Conservation (phyloP, 2,888 invertebrate genomes). For the Rugalucina vietnamica region DNA sequence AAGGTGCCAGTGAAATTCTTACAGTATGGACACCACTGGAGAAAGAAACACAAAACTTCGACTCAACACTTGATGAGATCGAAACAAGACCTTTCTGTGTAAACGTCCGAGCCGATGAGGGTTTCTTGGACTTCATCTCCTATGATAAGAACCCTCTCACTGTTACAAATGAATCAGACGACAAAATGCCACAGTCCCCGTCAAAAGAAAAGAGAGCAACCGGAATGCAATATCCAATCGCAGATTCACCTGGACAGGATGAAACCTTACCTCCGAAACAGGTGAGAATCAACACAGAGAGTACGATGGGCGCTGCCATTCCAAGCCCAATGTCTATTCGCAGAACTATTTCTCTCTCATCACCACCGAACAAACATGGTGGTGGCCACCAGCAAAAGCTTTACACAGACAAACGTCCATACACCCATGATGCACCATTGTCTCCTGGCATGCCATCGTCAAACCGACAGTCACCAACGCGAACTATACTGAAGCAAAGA, state of each 20-base stretch:
- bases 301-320: constrained; percentile 16
- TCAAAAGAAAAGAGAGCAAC: constrained; percentile 28
- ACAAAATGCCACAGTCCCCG: constrained; percentile 35
- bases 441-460: constrained; percentile 28
- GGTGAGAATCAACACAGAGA: constrained; percentile 14
- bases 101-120: constrained; percentile 48
- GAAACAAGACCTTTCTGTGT: constrained; percentile 57
- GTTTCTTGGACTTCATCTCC: constrained; percentile 58
- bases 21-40: constrained; percentile 60
- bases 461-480: constrained; percentile 37
- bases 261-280: background rate
- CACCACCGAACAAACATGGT: constrained; percentile 34
- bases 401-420: constrained; percentile 43
- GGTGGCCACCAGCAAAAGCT: constrained; percentile 27
- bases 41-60: constrained; percentile 55
- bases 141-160: constrained; percentile 53
- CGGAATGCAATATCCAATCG: constrained; percentile 12
- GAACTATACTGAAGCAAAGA: constrained; percentile 17
- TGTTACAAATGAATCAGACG: constrained; percentile 37
- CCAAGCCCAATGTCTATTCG: constrained; percentile 55
- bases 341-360: constrained; percentile 47
- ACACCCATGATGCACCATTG: constrained; percentile 27
- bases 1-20: constrained; percentile 51
- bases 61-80: constrained; percentile 51
- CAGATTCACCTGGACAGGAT: constrained; percentile 13